phyloP scores from a whole-genome alignment of 2,113 vertebrate genomes.

The Hystrix brachyura region DNA sequence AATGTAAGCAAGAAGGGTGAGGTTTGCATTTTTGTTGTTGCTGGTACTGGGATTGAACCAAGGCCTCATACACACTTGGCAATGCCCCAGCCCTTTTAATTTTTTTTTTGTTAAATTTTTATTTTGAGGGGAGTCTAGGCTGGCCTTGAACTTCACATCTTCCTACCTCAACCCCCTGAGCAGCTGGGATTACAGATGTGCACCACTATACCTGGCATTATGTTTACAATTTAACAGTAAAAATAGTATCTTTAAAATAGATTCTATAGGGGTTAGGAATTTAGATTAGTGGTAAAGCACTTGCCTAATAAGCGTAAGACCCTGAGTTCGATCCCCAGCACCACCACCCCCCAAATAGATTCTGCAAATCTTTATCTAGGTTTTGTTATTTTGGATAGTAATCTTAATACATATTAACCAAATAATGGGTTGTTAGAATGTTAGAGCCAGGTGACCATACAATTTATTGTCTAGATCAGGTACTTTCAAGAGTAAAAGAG shows the following conservation, averaged over 20 bases:
- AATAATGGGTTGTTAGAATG: slow-evolving; percentile 35
- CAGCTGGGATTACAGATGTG: not conserved
- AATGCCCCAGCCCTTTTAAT: not conserved
- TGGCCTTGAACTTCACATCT: not conserved
- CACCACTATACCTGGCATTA: not conserved
- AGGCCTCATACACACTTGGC: not conserved
- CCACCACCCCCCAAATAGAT: not conserved
- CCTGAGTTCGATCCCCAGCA: too few relatives aligned
- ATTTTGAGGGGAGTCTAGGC: not conserved
- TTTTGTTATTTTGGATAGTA: slow-evolving; percentile 40
- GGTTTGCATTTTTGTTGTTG: not conserved
- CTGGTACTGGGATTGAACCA: not conserved
- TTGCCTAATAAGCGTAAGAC: too few relatives aligned
- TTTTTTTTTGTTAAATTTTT: not conserved
- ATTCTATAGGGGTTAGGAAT: not conserved
- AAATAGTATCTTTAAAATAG: slow-evolving; percentile 55
- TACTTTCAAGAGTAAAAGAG: slow-evolving; percentile 42
- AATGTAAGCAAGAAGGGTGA: not conserved
- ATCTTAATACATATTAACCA: not conserved
- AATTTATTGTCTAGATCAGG: slow-evolving; percentile 41
- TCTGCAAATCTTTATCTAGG: not conserved
- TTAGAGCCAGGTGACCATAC: not conserved
- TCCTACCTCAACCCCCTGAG: not conserved
- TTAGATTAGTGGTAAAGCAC: too few relatives aligned
- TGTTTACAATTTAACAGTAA: slow-evolving; percentile 48